Evolutionary conservation across 2,888 invertebrate species (phyloP), one percentile per base, ranked within the genome.

Genomic region (Cephus nigrinus): DNA sequence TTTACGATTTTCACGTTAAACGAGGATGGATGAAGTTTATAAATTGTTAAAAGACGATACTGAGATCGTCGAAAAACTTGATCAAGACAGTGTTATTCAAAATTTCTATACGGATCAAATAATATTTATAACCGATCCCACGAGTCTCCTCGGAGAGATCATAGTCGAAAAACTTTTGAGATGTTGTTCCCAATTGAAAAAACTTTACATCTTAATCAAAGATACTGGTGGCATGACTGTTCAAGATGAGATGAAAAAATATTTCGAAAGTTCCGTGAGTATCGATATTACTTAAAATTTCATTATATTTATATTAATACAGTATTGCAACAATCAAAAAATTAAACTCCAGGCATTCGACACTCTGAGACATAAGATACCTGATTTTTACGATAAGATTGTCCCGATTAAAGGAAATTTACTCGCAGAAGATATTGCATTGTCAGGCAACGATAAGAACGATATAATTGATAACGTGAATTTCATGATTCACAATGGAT

Each of bases 401-500:
- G 12, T 32, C 15, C 30, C 73, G 30, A 23, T 81, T 1, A 76
- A 78, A 69, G 81, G 81, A 40, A 78, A 81, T 76, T 69, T 79
- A 4, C 11, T 12, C 23, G 12, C 4, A 23, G 78, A 79, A 9
- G 33, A 73, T n/a, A 12, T 81, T 40, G 76, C 71, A 9, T 34
- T 81, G 23, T 76, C 78, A 11, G 76, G 75, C 15, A 33, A 36
- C 0, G 78, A 80, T 36, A 80, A 30, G 12, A 68, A 72, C 1
- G 71, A 3, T 12, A 12, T 80, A 40, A 75, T 79, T 23, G 73
- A 81, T n/a, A 77, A 80, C 30, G 69, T 75, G 3, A 72, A 75
- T 69, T 69, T 75, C 1, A 77, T 81, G 15, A 74, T 74, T 77
- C 81, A 81, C 73, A 81, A 80, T 40, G 81, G 80, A 5, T 80